Base-by-base conservation (phyloP, 1,140 invertebrate genomes). In the Trissolcus basalis region DNA sequence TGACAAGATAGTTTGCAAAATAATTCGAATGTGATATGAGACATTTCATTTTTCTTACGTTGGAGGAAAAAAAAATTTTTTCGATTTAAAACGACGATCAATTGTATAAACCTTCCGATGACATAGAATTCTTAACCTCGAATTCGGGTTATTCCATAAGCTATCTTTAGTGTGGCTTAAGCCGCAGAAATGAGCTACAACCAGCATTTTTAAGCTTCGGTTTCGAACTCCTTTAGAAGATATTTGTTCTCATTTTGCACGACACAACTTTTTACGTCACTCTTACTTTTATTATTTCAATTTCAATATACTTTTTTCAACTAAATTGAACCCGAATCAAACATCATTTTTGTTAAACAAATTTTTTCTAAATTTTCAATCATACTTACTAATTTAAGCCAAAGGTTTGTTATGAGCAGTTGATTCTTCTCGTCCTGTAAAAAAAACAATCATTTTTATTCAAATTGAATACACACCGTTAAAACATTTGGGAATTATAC, bases 371-470 rank as follows among this genome's bases (percentile, higher is more conserved):
- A n/a, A n/a, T n/a, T n/a, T 11, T 12, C 3, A 13, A 6, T 12
- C 4, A 44, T 53, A 86, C 93, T 94, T 90, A 96, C 94, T 91
- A 96, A 90, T 91, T 95, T 96, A 83, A 96, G 91, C 95, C 95
- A 96, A 91, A 96, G 95, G 90, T 96, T 96, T 83, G 95, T 96
- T 88, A 96, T 95, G 87, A 96, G 93, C 89, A 96, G 92, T 91
- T 96, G 95, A 91, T 96, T 96, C 90, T 96, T 96, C 90, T 96
- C 95, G 90, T 96, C 94, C 94, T 96, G 90, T 83, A 90, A 90
- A 44, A 49, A 44, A 12, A 13, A 44, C n/a, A 27, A 27, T 27
- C 6, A 27, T 6, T 27, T 27, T 27, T 1, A 27, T 27, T 27
- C 1, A 27, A 1, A 6, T 27, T 27, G 19, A 27, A 27, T 27